Evolutionary conservation across 37 sponge, comb jelly and placozoan genomes (phyloP), one percentile per base, ranked within the genome.

Genomic region (Hormiphora californensis): DNA sequence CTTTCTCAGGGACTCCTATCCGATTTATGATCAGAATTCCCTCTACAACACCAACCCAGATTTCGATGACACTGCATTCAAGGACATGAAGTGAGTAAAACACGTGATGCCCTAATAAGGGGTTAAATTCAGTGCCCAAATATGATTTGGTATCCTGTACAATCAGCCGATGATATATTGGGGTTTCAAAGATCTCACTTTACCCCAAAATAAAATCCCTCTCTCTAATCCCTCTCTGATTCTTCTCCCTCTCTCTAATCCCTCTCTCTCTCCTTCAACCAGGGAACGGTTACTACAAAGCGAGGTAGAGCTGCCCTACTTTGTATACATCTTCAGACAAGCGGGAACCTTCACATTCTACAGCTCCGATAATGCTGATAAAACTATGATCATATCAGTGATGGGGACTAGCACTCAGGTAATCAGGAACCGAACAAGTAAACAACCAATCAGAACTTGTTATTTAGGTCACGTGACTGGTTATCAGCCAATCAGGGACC

Each of bases 1-100:
- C 21, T 19, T 86, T 17, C 11, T 12, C 12, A 12, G 23, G 22
- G 12, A 65, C 33, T 65, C 28, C 36, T 88, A 86, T 25, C 89
- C 89, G 3, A 31, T 54, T 11, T 88, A 88, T 25, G 85, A 88
- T 62, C 5, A 12, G 19, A 30, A 85, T n/a, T 69, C 69, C 44
- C 86, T 88, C 27, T 88, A 54, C 85, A 88, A 88, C 54, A 54
- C 39, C 63, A 88, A 88, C 69, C 39, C 86, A 30, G 59, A 33
- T 27, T 88, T 88, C 34, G 89, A 88, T 49, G 12, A 88, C 61
- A 85, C 85, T 22, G 65, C 46, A 4, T 88, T 88, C 89, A 41
- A 12, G 8, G 86, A 88, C 34, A 65, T 65, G 68, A 17, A 36
- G 68, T 65, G 39, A 31, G 68, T 65, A n/a, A n/a, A n/a, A n/a